phyloP scores from a whole-genome alignment of 2,797 vertebrate genomes.

The Helostoma temminkii region DNA sequence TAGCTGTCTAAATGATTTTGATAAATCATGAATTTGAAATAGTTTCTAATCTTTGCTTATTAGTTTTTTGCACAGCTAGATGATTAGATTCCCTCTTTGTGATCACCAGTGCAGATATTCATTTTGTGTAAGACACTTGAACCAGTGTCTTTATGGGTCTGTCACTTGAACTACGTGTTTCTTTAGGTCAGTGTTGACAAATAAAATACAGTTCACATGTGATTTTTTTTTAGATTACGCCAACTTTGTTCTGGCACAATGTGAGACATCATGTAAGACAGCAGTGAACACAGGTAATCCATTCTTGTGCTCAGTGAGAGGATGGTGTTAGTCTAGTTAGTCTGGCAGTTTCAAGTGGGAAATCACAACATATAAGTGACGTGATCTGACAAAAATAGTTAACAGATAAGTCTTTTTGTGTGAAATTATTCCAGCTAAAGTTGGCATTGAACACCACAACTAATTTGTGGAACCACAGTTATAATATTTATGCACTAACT shows the following conservation, averaged over 20 bases:
- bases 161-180: neutral
- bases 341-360: neutral
- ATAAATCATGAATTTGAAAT: neutral
- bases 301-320: neutral
- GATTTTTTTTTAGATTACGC: too few species aligned
- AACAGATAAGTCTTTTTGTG: too few species aligned
- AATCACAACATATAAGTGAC: neutral
- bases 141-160: neutral
- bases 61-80: neutral
- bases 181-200: neutral
- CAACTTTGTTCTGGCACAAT: too few species aligned
- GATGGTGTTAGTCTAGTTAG: neutral
- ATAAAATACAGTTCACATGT: neutral
- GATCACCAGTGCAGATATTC: neutral
- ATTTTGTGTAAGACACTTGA: neutral
- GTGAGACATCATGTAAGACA: too few species aligned
- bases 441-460: too few species aligned
- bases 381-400: too few species aligned
- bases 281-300: neutral
- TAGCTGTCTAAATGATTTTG: neutral
- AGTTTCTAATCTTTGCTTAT: slow-evolving; percentile 1
- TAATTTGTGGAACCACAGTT: too few species aligned
- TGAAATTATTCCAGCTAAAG: too few species aligned
- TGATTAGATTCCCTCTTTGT: neutral
- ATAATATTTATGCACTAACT: too few species aligned